Percentiles rank a stretch among this genome's conserved stretches.
These are phyloP conservation scores for Myotis myotis DNA, from an alignment of 2,797 vertebrate species.

Conservation along the genomic window DNA sequence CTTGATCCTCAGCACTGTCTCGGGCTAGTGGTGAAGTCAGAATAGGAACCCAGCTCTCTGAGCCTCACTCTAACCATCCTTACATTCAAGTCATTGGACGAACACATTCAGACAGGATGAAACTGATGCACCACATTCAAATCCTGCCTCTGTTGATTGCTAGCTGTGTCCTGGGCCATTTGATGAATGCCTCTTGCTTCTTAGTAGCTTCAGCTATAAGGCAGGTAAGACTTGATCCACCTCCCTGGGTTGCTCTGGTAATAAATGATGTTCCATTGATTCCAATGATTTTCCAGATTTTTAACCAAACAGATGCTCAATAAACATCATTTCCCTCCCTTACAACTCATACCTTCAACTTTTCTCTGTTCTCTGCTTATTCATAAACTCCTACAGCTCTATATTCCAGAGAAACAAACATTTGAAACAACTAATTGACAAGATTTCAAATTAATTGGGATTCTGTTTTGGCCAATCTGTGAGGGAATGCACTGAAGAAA, in stretches of 20 bases:
- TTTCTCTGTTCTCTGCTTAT: neutral
- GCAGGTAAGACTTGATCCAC: neutral
- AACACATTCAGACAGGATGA: neutral
- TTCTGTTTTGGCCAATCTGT: neutral
- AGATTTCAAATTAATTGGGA: slow-evolving; percentile 45
- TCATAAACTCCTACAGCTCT: neutral
- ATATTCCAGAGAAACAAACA: neutral
- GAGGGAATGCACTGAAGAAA: neutral
- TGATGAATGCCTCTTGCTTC: neutral
- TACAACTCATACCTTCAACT: neutral
- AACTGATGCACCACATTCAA: neutral
- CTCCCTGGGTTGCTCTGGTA: neutral
- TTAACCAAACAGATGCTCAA: neutral
- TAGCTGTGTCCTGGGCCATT: rapidly evolving
- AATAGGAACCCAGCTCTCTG: neutral
- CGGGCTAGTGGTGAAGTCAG: neutral
- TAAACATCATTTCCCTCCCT: neutral
- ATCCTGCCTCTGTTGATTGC: neutral
- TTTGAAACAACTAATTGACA: slow-evolving; percentile 29
- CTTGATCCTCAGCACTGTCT: neutral
- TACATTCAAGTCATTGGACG: neutral
- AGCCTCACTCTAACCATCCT: neutral
- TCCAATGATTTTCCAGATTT: neutral
- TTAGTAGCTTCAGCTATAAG: neutral
- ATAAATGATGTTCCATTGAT: neutral